phyloP scores from a whole-genome alignment of 2,888 invertebrate species.

The Leptopilina myrica region DNA sequence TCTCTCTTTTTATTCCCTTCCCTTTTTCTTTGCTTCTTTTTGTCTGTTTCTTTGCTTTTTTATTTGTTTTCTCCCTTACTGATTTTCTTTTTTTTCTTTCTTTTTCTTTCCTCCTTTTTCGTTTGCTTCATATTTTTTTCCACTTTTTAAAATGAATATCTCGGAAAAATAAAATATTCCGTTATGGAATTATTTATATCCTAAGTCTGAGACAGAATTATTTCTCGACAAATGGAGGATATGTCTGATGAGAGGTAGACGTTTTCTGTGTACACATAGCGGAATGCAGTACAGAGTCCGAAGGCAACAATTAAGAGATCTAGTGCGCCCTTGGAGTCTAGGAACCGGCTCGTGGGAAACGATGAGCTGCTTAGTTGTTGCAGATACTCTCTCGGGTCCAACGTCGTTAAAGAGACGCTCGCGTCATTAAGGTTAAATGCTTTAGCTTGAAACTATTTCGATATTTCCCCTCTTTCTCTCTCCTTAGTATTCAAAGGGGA shows the following conservation, averaged over 20 bases:
- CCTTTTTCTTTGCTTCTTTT: too few relatives aligned
- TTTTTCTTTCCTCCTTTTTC: too few relatives aligned
- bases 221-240: not conserved
- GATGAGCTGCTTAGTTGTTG: slow-evolving; percentile 64
- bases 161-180: too few relatives aligned
- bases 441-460: slow-evolving; percentile 59
- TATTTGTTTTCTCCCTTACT: too few relatives aligned
- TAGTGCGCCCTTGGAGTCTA: slow-evolving; percentile 55
- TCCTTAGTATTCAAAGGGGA: slow-evolving; percentile 30
- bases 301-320: slow-evolving; percentile 55
- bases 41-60: too few relatives aligned
- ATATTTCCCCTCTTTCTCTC: slow-evolving; percentile 60
- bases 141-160: too few relatives aligned
- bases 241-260: not conserved
- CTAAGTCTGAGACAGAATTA: not conserved
- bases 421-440: slow-evolving; percentile 74
- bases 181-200: too few relatives aligned
- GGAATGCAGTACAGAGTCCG: slow-evolving; percentile 40
- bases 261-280: not conserved
- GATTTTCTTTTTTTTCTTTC: too few relatives aligned
- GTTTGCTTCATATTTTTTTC: too few relatives aligned
- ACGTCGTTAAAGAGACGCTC: slow-evolving; percentile 71
- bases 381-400: slow-evolving; percentile 63
- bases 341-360: slow-evolving; percentile 73
- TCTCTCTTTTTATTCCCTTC: too few relatives aligned